A percentile compares a stretch with the other conserved stretches of the same genome.
These are phyloP conservation scores for Ondatra zibethicus DNA, from an alignment of 2,113 vertebrate genomes.

Conservation along the genomic window DNA sequence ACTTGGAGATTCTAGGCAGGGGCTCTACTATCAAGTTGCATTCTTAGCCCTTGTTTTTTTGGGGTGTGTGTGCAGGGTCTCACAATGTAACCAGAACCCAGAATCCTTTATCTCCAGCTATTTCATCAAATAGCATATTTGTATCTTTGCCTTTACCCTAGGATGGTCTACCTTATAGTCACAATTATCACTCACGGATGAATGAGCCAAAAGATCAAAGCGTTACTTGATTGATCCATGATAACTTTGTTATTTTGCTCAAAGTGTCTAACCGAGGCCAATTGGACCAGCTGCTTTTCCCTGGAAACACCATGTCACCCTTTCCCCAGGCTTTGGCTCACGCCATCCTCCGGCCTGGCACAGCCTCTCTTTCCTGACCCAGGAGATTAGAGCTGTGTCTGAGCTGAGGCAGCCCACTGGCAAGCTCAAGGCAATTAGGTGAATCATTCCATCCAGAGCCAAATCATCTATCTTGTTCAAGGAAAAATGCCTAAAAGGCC, in stretches of 20 bases:
- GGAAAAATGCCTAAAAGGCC: slow-evolving; percentile 50
- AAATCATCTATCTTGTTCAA: not conserved
- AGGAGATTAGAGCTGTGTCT: not conserved
- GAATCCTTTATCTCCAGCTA: not conserved
- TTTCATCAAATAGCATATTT: not conserved
- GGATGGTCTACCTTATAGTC: not conserved
- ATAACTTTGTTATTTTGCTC: not conserved
- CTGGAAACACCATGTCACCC: slow-evolving; percentile 18
- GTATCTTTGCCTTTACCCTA: not conserved
- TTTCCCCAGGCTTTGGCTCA: slow-evolving; percentile 36
- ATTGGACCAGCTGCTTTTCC: slow-evolving; percentile 1
- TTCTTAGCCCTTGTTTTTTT: not conserved
- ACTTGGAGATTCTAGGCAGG: not conserved
- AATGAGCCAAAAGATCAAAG: not conserved
- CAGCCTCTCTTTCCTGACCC: not conserved
- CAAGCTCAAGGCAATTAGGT: slow-evolving; percentile 44
- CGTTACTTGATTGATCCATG: not conserved
- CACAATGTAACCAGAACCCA: not conserved
- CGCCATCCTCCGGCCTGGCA: not conserved
- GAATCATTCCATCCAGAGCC: slow-evolving; percentile 15
- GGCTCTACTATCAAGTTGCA: not conserved
- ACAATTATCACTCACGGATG: no score
- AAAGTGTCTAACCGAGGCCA: not conserved
- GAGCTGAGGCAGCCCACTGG: not conserved
- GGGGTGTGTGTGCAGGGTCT: fast-evolving